Percentiles rank a stretch among this genome's conserved stretches.
Conservation (phyloP, 2,797 vertebrate species). For the Trematomus bernacchii region DNA sequence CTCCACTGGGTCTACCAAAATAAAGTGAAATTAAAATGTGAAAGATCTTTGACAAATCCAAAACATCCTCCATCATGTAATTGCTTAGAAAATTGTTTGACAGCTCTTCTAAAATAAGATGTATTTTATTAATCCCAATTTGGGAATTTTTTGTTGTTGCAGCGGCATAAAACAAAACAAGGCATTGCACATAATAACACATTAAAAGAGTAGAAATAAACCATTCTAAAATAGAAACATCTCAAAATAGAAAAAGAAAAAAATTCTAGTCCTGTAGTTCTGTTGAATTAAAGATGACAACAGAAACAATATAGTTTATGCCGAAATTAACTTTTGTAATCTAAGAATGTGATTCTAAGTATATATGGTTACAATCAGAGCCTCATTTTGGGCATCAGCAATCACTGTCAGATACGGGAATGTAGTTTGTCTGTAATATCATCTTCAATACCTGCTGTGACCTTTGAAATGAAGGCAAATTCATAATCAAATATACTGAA, state of each 20-base stretch:
- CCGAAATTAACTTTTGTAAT: background rate
- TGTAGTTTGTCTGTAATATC: background rate
- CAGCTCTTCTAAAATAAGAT: background rate
- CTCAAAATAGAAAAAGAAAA: too few species aligned
- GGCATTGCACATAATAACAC: too few species aligned
- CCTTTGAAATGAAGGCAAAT: background rate
- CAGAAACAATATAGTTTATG: slow-evolving; percentile 1
- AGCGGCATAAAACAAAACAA: too few species aligned
- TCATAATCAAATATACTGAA: background rate
- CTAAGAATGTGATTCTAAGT: background rate
- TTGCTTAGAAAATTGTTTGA: background rate
- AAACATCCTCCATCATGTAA: slow-evolving; percentile 1
- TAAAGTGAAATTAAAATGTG: background rate
- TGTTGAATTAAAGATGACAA: slow-evolving; percentile 5
- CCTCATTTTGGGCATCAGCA: background rate
- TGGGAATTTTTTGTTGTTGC: too few species aligned
- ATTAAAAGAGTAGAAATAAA: too few species aligned
- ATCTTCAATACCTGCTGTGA: background rate
- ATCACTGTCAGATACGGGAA: background rate
- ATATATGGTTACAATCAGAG: slow-evolving; percentile 2
- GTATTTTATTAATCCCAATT: too few species aligned
- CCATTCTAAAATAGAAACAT: too few species aligned
- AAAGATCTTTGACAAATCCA: background rate
- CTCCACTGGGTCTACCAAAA: background rate
- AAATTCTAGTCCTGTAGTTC: background rate